These are phyloP conservation scores for Exocentrus adspersus DNA, from an alignment of 2,888 invertebrate genomes.

Conservation along the genomic window DNA sequence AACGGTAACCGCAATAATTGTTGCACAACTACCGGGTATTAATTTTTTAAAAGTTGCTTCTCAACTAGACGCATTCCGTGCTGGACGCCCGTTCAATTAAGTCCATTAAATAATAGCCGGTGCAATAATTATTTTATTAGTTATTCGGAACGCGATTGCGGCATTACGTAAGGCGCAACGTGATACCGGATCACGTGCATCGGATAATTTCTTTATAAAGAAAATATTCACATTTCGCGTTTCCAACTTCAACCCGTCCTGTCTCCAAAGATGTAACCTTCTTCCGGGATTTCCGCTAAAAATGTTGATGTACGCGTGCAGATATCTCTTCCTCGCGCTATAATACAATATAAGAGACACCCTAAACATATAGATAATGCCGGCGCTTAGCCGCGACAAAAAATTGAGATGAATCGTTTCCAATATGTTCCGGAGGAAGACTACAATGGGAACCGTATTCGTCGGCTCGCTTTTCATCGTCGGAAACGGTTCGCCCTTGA, in stretches of 20 bases:
- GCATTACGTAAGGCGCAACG: not conserved
- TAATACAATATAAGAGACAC: conserved; percentile 5
- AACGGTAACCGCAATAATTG: no score
- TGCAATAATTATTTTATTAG: no score
- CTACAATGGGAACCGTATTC: not conserved
- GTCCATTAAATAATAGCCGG: no score
- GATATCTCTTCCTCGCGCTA: not conserved
- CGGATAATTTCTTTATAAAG: not conserved
- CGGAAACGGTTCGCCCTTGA: no score
- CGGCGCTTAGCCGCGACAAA: not conserved
- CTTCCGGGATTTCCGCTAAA: not conserved
- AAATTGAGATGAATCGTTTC: not conserved
- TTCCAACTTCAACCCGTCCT: not conserved
- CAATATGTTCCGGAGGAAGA: not conserved
- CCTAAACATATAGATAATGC: conserved; percentile 11
- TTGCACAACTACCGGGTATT: no score
- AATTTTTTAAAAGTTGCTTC: no score
- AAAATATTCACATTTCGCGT: not conserved
- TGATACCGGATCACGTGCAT: not conserved
- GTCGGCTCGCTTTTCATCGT: no score
- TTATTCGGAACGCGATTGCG: no score
- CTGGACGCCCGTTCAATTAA: no score
- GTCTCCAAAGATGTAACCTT: not conserved
- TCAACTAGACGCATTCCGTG: no score
- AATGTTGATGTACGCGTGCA: conserved; percentile 1